Conservation (phyloP, 2,797 vertebrate species). For the Setipinna tenuifilis region DNA sequence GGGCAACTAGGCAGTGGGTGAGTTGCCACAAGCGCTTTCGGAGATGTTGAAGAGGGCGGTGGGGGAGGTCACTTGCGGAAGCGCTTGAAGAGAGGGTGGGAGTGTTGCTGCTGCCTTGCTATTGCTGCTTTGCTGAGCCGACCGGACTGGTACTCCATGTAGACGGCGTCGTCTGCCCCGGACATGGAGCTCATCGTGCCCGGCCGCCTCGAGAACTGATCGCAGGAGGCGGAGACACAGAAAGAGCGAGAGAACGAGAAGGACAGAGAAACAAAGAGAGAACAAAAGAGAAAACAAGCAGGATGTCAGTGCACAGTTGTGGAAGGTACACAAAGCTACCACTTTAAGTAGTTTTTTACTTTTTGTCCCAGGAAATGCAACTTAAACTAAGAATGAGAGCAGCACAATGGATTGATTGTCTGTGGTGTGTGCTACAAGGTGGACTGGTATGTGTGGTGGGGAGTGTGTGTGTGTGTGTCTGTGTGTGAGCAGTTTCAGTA, state of each 20-base stretch:
- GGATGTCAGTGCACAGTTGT: neutral
- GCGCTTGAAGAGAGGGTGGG: constrained; percentile 95
- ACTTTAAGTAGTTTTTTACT: too few species aligned
- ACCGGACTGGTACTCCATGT: constrained; percentile 92
- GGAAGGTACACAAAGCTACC: too few species aligned
- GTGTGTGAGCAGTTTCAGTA: too few species aligned
- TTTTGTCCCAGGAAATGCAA: too few species aligned
- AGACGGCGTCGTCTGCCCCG: constrained; percentile 90
- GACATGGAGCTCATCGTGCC: constrained; percentile 99
- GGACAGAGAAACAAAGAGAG: neutral
- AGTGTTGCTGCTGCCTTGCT: constrained; percentile 60
- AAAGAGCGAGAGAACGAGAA: neutral
- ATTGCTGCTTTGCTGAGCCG: constrained; percentile 73
- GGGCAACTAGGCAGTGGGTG: too few species aligned
- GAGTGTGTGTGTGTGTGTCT: too few species aligned
- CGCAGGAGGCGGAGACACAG: neutral
- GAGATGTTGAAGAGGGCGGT: too few species aligned
- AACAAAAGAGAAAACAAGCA: neutral
- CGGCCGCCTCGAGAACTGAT: constrained; percentile 83
- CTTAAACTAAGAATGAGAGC: too few species aligned
- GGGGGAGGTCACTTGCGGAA: constrained; percentile 86
- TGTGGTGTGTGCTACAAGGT: too few species aligned
- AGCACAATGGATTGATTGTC: too few species aligned
- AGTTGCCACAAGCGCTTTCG: too few species aligned
- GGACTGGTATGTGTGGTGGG: too few species aligned